Conservation (phyloP, 1,140 invertebrate genomes). For the Schlechtendalia chinensis region DNA sequence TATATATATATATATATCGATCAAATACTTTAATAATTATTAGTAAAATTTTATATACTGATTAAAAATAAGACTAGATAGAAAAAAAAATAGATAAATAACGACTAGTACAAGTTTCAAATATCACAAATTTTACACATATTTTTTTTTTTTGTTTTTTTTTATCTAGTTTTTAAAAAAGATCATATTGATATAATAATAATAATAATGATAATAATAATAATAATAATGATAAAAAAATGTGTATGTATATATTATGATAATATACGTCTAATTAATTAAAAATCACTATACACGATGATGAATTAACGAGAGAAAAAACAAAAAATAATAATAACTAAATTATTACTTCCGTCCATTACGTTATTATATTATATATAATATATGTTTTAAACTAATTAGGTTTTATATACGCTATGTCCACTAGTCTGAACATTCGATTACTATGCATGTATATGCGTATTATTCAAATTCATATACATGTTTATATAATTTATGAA, state of each 20-base stretch:
- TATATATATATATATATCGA: background rate
- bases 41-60: constrained; percentile 36
- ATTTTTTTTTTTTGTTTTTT: too few relatives aligned
- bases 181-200: constrained; percentile 12
- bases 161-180: background rate
- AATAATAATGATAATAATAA: constrained; percentile 21
- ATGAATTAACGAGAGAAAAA: constrained; percentile 8
- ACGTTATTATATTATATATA: constrained; percentile 15
- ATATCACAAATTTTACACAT: constrained; percentile 50
- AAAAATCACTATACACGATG: constrained; percentile 9
- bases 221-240: constrained; percentile 25
- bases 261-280: constrained; percentile 24
- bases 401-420: constrained; percentile 15
- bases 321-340: too few relatives aligned
- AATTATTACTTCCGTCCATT: constrained; percentile 41
- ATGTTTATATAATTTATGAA: background rate
- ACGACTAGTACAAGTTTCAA: constrained; percentile 47
- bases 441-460: background rate
- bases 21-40: constrained; percentile 37
- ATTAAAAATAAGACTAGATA: constrained; percentile 48
- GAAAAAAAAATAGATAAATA: too few relatives aligned
- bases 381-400: background rate
- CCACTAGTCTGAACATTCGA: constrained; percentile 14
- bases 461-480: background rate
- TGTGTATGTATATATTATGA: background rate